phyloP scores from a whole-genome alignment of 2,113 vertebrate genomes.

The Petrocephalus zakoni region DNA sequence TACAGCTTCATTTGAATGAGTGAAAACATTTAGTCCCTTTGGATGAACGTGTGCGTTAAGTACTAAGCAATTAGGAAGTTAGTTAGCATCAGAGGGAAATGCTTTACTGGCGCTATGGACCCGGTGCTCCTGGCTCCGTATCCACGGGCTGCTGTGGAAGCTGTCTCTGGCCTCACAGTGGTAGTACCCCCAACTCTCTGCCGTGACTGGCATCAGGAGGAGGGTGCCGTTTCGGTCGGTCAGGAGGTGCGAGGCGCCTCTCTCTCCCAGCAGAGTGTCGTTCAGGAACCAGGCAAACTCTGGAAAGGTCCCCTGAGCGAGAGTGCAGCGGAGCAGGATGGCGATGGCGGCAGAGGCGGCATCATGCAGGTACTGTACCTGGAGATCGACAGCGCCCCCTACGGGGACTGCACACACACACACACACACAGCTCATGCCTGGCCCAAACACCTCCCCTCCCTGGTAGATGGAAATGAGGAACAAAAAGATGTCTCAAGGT shows the following conservation, averaged over 20 bases:
- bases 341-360: slow-evolving; percentile 33
- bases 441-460: background rate
- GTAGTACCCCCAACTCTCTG: slow-evolving; percentile 51
- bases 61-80: background rate
- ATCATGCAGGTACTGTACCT: slow-evolving; percentile 53
- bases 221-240: slow-evolving; percentile 35
- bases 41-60: background rate
- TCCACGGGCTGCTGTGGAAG: slow-evolving; percentile 53
- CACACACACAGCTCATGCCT: background rate
- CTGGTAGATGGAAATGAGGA: background rate
- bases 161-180: slow-evolving; percentile 55
- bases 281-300: slow-evolving; percentile 54
- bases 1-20: background rate
- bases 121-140: slow-evolving; percentile 47
- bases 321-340: slow-evolving; percentile 44
- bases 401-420: slow-evolving; percentile 46
- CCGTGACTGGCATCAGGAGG: slow-evolving; percentile 36
- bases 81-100: background rate
- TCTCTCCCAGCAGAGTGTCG: slow-evolving; percentile 35
- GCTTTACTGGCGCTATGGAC: slow-evolving; percentile 49
- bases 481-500: background rate
- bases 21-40: background rate
- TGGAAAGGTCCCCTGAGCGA: slow-evolving; percentile 57
- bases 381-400: slow-evolving; percentile 45
- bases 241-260: background rate